Conservation (phyloP, 2,113 vertebrate species). For the Hydropotes inermis region DNA sequence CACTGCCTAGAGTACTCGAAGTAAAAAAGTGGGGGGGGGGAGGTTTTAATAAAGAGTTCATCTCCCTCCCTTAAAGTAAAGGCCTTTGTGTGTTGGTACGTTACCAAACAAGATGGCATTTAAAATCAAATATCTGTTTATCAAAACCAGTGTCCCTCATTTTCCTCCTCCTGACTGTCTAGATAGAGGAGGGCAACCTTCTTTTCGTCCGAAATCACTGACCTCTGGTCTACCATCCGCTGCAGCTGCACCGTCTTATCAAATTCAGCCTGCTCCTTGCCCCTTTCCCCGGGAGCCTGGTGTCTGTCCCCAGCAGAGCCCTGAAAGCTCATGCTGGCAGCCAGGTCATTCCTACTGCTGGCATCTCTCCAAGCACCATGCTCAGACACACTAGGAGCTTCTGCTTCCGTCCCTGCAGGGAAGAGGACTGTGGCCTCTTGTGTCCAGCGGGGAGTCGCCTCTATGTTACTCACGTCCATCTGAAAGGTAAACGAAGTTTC, state of each 20-base stretch:
- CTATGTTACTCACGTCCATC: constrained; percentile 83
- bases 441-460: constrained; percentile 63
- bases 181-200: constrained; percentile 89
- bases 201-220: constrained; percentile 85
- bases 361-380: constrained; percentile 38
- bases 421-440: constrained; percentile 53
- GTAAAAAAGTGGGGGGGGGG: neutral
- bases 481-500: constrained; percentile 88
- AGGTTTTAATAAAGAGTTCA: neutral
- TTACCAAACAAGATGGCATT: neutral
- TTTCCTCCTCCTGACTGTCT: constrained; percentile 86
- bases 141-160: constrained; percentile 84
- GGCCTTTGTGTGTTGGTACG: neutral
- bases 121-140: neutral
- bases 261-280: constrained; percentile 68
- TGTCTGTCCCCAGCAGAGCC: constrained; percentile 41
- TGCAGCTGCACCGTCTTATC: constrained; percentile 81
- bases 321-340: neutral
- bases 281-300: constrained; percentile 51
- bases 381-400: constrained; percentile 27
- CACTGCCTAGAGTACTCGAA: constrained; percentile 15
- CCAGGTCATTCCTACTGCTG: constrained; percentile 41
- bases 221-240: constrained; percentile 82
- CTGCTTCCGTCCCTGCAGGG: constrained; percentile 58
- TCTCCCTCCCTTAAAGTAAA: neutral